Conservation (phyloP, 2,888 invertebrate genomes). For the Xestia sexstrigata region DNA sequence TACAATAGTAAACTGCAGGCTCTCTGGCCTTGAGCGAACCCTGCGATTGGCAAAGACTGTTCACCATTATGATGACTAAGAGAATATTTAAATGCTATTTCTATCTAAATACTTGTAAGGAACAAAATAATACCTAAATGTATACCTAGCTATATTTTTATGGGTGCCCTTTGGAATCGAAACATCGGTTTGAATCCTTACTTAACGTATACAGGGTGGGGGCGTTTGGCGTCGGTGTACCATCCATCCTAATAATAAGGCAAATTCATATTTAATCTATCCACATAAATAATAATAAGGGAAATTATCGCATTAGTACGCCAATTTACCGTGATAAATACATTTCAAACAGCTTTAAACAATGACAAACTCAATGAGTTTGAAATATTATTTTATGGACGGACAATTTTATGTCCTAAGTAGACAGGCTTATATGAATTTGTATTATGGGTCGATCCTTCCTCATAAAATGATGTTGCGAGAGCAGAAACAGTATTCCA, state of each 20-base stretch:
- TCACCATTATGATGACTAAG: conserved; percentile 39
- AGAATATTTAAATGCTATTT: conserved; percentile 34
- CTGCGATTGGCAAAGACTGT: conserved; percentile 4
- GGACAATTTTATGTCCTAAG: neutral
- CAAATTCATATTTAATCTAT: neutral
- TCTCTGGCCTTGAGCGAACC: conserved; percentile 29
- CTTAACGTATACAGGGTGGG: neutral
- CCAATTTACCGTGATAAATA: neutral
- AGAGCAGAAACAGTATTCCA: neutral
- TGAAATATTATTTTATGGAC: neutral
- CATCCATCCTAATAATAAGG: neutral
- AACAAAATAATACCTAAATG: conserved; percentile 3
- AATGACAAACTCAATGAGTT: neutral
- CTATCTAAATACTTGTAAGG: neutral
- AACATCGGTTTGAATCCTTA: neutral
- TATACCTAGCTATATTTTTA: neutral
- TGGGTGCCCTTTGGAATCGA: neutral
- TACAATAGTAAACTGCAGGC: neutral
- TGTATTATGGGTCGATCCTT: neutral
- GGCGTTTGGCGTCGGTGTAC: too few species aligned
- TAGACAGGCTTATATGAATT: neutral
- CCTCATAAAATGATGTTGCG: neutral
- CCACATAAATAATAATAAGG: neutral
- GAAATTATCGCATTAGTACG: neutral
- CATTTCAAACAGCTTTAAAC: neutral